Base-by-base conservation (phyloP, 2,113 vertebrate species). In the Desmodus rotundus region DNA sequence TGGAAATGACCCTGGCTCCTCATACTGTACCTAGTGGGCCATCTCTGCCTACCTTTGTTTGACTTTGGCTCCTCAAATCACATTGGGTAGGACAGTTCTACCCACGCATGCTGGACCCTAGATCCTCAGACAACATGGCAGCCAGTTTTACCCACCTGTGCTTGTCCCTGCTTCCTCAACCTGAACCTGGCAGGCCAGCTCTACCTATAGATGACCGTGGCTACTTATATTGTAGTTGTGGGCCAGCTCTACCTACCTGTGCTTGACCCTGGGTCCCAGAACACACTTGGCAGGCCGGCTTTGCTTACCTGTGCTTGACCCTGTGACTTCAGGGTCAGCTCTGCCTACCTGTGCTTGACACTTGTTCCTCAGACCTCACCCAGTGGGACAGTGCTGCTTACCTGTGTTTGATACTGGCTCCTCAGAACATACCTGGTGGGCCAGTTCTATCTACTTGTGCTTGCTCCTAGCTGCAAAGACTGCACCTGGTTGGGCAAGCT, bases 401-500 rank as follows among this genome's bases (percentile, higher is more conserved):
- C 76, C 52, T 43, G 47, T 52, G 7, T 4, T 2, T 65, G 38
- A 61, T 12, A 7, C 26, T 28, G 16, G 41, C 41, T 63, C 22
- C 52, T 86, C 8, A 36, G 38, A 76, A 41, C 22, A 13, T 4
- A 54, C 9, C 12, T 13, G 26, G 33, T 2, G 7, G 45, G 13
- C 15, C 33, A 38, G 5, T 5, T 58, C 38, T 47, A 7, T 61
- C 47, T 76, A 68, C 58, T 20, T 82, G 47, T 31, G 67, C 33
- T 28, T 52, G 52, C 31, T n/a, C 10, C 2, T 56, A 65, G 61
- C 7, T 56, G 31, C 33, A 56, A 24, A 33, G 72, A 61, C 61
- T 33, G 16, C 3, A 14, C 12, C 28, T 33, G 19, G n/a, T 0
- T 0, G 5, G 22, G 5, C 38, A 20, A 65, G 54, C 33, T n/a